A percentile compares a stretch with the other conserved stretches of the same genome.
Conservation (phyloP, 2,113 vertebrate genomes). For the Muscicapa adusta region DNA sequence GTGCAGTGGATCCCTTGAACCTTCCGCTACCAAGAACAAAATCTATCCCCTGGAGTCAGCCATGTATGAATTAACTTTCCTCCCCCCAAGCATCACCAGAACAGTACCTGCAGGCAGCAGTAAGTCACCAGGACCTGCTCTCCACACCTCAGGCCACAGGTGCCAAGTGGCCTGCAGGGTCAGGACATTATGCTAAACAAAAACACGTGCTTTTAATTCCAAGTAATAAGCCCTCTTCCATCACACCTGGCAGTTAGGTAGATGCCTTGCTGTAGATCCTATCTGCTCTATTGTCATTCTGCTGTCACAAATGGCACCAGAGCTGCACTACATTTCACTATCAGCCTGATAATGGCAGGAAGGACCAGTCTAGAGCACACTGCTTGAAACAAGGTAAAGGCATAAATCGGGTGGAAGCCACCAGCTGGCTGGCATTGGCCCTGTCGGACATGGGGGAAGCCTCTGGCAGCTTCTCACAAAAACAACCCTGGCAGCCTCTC, state of each 20-base stretch:
- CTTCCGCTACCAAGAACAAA: background rate
- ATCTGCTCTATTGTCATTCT: background rate
- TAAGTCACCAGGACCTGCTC: background rate
- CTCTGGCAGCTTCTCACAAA: background rate
- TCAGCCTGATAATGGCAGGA: background rate
- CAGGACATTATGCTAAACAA: background rate
- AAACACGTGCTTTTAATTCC: background rate
- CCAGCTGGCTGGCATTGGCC: background rate
- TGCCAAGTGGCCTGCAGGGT: background rate
- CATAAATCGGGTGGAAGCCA: background rate
- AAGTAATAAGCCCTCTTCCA: background rate
- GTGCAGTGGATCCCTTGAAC: fast-evolving
- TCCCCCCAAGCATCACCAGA: background rate
- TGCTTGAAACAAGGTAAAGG: background rate
- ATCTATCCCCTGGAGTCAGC: background rate
- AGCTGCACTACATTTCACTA: background rate
- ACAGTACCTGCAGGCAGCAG: background rate
- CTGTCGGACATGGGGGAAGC: fast-evolving
- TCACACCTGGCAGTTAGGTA: background rate
- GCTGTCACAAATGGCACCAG: background rate
- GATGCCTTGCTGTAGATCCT: background rate
- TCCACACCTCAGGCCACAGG: background rate
- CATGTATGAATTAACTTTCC: background rate
- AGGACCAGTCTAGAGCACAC: background rate
- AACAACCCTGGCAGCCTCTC: background rate